These are phyloP conservation scores for Sminthurides aquaticus DNA, from an alignment of 2,888 invertebrate genomes.

Conservation along the genomic window DNA sequence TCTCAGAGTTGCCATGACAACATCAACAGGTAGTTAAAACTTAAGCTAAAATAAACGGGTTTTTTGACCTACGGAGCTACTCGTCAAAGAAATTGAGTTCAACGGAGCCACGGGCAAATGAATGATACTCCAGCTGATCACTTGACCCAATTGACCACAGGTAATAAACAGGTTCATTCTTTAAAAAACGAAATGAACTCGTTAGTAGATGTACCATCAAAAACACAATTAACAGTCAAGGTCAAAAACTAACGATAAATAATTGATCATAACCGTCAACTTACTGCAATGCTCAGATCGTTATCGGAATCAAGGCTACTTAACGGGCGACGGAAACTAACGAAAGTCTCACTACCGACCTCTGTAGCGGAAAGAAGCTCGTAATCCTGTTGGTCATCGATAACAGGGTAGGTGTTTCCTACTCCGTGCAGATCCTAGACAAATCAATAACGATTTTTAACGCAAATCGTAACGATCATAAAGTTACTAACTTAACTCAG, in stretches of 20 bases:
- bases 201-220: no score
- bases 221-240: no score
- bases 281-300: not conserved
- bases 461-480: no score
- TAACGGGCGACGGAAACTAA: not conserved
- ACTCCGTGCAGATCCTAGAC: not conserved
- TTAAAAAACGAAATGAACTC: no score
- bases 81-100: not conserved
- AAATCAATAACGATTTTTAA: not conserved
- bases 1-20: no score
- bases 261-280: no score
- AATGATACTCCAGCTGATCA: not conserved
- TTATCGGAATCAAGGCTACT: not conserved
- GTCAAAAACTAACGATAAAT: no score
- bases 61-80: no score
- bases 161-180: not conserved
- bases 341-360: not conserved
- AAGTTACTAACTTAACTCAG: no score
- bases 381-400: not conserved
- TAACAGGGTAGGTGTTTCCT: not conserved
- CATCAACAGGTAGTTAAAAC: no score
- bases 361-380: not conserved
- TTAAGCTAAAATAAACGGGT: no score
- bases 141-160: not conserved
- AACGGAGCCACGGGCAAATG: not conserved